Base-by-base conservation (phyloP, 2,888 invertebrate species). In the Strigamia maritima region DNA sequence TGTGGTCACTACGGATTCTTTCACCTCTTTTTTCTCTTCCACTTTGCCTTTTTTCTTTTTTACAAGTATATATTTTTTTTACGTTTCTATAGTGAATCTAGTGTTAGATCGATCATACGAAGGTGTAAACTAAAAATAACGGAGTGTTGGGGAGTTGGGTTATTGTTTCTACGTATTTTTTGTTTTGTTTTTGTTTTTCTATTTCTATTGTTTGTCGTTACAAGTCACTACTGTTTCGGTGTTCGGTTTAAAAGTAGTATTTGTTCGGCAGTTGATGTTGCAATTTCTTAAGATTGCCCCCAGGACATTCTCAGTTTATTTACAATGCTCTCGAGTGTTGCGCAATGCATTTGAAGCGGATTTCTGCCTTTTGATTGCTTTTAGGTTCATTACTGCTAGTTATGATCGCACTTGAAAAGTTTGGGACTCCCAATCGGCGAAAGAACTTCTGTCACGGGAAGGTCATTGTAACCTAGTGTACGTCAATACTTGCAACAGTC, bases 381-480 rank as follows among this genome's bases (percentile, higher is more conserved):
- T 70, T 26, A 70, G 70, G 2, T 70, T 70, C 70, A 70, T 77
- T 28, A 77, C 77, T 8, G 19, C 14, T 49, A 77, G 77, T 49
- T 77, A 77, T 49, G 94, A 94, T 87, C 91, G 94, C 79, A 93
- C 93, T 6, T 93, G 93, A 0, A 94, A 94, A 85, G 90, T 93
- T 40, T 95, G 95, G 94, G 95, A 95, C 87, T 87, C 95, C 84
- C 89, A 90, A 82, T 91, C 91, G 2, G 92, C 92, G 77, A 89
- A 90, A 74, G 93, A 94, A 85, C 88, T 90, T 49, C 88, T 89
- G 79, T 90, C 91, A 0, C 87, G 93, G 80, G 87, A 90, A 81
- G 90, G 92, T 81, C 94, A 93, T 85, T 90, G 91, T 0, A 92
- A 92, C 83, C 1, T 76, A 19, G 76, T 76, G 16, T 76, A 76